Conservation (phyloP, 1,140 invertebrate genomes). For the Atta texana region DNA sequence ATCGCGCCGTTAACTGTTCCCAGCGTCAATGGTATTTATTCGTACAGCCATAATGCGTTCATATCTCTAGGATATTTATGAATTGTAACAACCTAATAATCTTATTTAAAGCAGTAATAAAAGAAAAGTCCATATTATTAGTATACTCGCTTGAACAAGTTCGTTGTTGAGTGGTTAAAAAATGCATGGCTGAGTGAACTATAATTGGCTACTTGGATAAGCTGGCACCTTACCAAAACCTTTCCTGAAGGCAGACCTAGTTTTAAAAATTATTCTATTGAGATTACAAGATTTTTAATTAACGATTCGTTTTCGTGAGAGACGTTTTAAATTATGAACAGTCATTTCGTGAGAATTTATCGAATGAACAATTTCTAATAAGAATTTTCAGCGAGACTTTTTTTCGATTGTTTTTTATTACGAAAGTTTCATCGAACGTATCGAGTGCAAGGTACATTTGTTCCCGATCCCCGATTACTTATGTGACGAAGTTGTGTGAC, state of each 20-base stretch:
- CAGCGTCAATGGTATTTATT: background rate
- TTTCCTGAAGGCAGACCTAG: background rate
- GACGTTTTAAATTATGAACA: constrained; percentile 2
- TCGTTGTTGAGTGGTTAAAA: constrained; percentile 7
- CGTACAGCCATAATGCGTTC: background rate
- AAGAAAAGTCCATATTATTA: constrained; percentile 7
- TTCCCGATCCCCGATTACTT: constrained; percentile 31
- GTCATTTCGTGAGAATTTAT: background rate
- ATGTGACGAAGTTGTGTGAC: constrained; percentile 39
- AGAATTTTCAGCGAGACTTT: background rate
- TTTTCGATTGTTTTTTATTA: background rate
- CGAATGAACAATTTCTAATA: background rate
- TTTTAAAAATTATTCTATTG: constrained; percentile 12
- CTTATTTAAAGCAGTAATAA: background rate
- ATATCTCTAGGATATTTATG: constrained; percentile 4
- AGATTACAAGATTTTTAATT: background rate
- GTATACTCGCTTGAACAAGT: constrained; percentile 24
- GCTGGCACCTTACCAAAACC: constrained; percentile 36
- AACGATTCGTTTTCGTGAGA: background rate
- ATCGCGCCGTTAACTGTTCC: constrained; percentile 1
- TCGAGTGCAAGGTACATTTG: constrained; percentile 12
- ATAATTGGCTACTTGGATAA: constrained; percentile 3
- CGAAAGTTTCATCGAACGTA: background rate
- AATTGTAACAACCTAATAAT: constrained; percentile 14
- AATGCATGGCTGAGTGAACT: background rate